Percentiles rank a stretch among this genome's conserved stretches.
Evolutionary conservation across 2,113 vertebrate species (phyloP).

Genomic region (Plecturocebus donacophilus): DNA sequence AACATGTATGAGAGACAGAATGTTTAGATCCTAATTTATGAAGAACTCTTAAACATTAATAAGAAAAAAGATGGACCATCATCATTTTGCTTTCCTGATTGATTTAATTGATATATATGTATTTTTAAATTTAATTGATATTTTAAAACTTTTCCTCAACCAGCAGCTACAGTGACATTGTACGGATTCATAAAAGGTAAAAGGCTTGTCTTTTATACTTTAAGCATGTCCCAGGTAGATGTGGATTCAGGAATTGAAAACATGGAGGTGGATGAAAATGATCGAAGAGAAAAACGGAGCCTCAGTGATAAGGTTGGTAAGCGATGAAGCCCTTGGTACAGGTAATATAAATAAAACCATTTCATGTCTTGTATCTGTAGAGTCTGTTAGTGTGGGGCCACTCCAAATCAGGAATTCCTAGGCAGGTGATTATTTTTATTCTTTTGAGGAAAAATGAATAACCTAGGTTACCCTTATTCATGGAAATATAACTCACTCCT

Average conservation of each 20-base stretch:
- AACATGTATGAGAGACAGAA: background rate
- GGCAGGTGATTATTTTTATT: background rate
- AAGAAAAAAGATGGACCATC: background rate
- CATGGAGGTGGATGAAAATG: slow-evolving; percentile 98
- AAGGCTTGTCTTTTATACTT: slow-evolving; percentile 66
- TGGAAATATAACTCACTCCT: background rate
- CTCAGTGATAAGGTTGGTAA: slow-evolving; percentile 93
- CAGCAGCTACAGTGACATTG: slow-evolving; percentile 16
- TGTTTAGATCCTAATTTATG: background rate
- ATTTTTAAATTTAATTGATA: background rate
- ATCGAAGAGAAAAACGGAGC: slow-evolving; percentile 97
- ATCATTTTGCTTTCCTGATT: slow-evolving; percentile 4
- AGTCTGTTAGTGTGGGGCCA: background rate
- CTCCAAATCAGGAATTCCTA: background rate
- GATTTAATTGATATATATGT: background rate
- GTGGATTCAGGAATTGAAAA: slow-evolving; percentile 99
- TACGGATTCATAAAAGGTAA: background rate
- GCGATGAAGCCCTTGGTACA: background rate
- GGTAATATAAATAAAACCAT: background rate
- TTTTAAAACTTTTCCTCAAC: background rate
- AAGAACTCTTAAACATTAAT: background rate
- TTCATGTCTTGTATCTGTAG: accelerated
- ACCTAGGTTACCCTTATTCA: background rate
- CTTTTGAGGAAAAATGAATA: background rate
- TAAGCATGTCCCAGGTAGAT: slow-evolving; percentile 99